Percentiles rank a stretch among this genome's conserved stretches.
Conservation (phyloP, 2,888 invertebrate species). For the Mythimna impura region DNA sequence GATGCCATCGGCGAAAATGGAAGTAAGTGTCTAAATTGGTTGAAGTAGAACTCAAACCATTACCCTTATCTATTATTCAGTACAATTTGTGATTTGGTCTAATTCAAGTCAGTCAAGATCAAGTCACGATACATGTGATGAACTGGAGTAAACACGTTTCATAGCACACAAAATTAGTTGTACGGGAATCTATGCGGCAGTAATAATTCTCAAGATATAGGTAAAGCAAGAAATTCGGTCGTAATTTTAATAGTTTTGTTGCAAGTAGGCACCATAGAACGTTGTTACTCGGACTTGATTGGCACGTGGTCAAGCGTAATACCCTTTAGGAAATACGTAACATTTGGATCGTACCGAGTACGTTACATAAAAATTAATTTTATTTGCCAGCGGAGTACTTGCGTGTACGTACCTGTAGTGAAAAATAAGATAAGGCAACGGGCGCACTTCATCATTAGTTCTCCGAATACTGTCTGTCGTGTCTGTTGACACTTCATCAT, state of each 20-base stretch:
- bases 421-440: conserved; percentile 9
- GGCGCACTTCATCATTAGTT: conserved; percentile 20
- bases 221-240: neutral
- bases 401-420: conserved; percentile 21
- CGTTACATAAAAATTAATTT: conserved; percentile 29
- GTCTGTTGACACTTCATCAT: conserved; percentile 58
- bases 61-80: neutral
- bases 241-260: conserved; percentile 29
- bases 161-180: neutral
- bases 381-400: conserved; percentile 31
- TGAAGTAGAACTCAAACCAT: neutral
- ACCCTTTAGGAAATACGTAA: conserved; percentile 14
- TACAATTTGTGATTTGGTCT: neutral
- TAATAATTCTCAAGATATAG: conserved; percentile 17
- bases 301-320: conserved; percentile 22
- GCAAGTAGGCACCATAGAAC: conserved; percentile 5
- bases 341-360: conserved; percentile 7
- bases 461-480: conserved; percentile 8
- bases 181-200: conserved; percentile 6
- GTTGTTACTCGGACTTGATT: conserved; percentile 27
- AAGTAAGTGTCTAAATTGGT: conserved; percentile 72
- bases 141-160: neutral
- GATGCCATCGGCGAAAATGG: conserved; percentile 75
- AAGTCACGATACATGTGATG: neutral
- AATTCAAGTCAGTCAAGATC: neutral